phyloP scores from a whole-genome alignment of 2,113 vertebrate species.

The Syngnathoides biaculeatus region DNA sequence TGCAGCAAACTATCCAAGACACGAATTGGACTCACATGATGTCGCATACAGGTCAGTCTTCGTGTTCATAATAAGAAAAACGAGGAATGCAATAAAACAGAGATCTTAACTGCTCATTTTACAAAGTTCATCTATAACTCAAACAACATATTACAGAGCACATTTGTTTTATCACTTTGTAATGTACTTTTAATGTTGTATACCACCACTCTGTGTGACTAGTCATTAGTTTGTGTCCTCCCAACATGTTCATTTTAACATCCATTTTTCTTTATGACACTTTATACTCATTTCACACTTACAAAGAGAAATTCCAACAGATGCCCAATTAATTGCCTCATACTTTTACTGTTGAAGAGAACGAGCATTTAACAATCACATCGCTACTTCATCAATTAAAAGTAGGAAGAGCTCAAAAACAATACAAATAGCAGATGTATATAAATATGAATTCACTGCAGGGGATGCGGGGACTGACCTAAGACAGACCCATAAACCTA shows the following conservation, averaged over 20 bases:
- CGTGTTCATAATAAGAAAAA: conserved; percentile 18
- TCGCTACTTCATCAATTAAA: conserved; percentile 1
- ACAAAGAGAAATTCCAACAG: conserved; percentile 10
- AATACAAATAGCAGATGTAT: conserved; percentile 21
- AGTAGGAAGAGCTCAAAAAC: conserved; percentile 3
- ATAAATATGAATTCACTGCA: conserved; percentile 41
- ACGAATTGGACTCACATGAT: conserved; percentile 38
- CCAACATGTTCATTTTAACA: neutral
- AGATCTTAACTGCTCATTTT: conserved; percentile 3
- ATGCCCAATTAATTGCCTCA: conserved; percentile 14
- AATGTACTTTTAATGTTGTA: conserved; percentile 6
- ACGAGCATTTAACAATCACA: conserved; percentile 3
- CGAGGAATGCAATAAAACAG: conserved; percentile 6
- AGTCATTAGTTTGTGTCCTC: conserved; percentile 1
- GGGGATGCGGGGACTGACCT: conserved; percentile 66
- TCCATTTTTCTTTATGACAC: neutral
- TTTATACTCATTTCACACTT: conserved; percentile 13
- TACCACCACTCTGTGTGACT: neutral
- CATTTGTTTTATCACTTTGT: conserved; percentile 1
- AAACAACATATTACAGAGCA: conserved; percentile 1
- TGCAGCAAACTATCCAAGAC: conserved; percentile 30
- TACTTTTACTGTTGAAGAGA: conserved; percentile 21
- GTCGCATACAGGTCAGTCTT: conserved; percentile 42
- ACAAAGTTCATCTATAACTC: neutral
- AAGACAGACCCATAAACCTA: conserved; percentile 62